Conservation (phyloP, 2,888 invertebrate species). For the Ashinkailepas kermadecensis region DNA sequence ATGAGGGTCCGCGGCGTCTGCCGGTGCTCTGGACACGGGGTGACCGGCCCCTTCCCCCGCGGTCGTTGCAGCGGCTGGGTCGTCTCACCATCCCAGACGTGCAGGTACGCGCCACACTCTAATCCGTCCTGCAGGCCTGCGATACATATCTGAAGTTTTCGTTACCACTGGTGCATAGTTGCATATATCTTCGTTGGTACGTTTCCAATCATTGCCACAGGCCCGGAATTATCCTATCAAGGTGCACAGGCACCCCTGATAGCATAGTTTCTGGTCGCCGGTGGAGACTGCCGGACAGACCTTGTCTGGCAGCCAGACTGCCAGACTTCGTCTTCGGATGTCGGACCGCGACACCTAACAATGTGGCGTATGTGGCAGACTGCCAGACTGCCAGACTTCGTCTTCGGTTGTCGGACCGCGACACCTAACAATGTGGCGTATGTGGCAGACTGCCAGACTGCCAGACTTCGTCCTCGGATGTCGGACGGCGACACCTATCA, state of each 20-base stretch:
- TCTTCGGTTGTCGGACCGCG: constrained; percentile 55
- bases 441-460: constrained; percentile 45
- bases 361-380: constrained; percentile 64
- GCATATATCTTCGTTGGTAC: no score
- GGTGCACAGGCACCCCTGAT: no score
- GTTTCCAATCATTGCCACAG: no score
- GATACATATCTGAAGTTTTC: no score
- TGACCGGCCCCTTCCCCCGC: constrained; percentile 62
- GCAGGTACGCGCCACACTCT: constrained; percentile 45
- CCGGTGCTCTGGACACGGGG: constrained; percentile 66
- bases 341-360: constrained; percentile 72
- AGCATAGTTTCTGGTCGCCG: no score
- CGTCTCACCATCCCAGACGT: constrained; percentile 80
- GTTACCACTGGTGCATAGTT: no score
- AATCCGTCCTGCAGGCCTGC: no score
- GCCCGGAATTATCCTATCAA: no score
- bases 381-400: no score
- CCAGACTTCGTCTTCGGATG: constrained; percentile 35
- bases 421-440: constrained; percentile 77
- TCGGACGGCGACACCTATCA: constrained; percentile 72
- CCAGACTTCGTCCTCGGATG: constrained; percentile 35
- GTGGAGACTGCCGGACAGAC: no score
- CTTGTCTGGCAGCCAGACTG: no score
- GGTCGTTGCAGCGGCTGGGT: constrained; percentile 65
- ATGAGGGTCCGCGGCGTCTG: constrained; percentile 71